Conservation (phyloP, 1,140 invertebrate species). For the Hycleus cichorii region DNA sequence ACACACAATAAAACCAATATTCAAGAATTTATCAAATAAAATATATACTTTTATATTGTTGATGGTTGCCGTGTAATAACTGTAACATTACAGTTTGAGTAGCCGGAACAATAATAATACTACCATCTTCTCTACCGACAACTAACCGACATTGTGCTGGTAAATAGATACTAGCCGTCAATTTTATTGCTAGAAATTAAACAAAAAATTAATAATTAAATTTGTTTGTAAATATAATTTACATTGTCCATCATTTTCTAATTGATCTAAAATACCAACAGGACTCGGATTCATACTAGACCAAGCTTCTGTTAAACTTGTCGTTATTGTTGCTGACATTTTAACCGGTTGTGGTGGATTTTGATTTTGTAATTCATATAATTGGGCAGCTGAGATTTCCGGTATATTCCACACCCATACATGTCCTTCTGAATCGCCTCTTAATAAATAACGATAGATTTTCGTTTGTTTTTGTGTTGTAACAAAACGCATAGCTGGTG, state of each 20-base stretch:
- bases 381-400: constrained; percentile 62
- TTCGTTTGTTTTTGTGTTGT: constrained; percentile 56
- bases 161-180: constrained; percentile 89
- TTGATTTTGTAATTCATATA: constrained; percentile 51
- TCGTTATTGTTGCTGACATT: constrained; percentile 65
- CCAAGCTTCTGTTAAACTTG: constrained; percentile 79
- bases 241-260: constrained; percentile 49
- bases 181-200: constrained; percentile 50
- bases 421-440: constrained; percentile 85
- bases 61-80: constrained; percentile 82
- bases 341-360: constrained; percentile 37
- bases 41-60: constrained; percentile 69
- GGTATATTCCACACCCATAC: constrained; percentile 84
- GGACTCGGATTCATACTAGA: constrained; percentile 76
- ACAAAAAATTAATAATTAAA: background rate
- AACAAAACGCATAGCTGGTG: constrained; percentile 77
- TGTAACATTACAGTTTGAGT: constrained; percentile 94
- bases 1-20: background rate
- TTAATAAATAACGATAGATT: constrained; percentile 63
- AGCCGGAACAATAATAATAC: constrained; percentile 94
- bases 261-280: constrained; percentile 83
- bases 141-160: constrained; percentile 88
- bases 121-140: constrained; percentile 91
- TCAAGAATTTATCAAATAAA: background rate
- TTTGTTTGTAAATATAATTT: background rate